phyloP scores from a whole-genome alignment of 2,888 invertebrate genomes.

The Drosophila setosimentum region DNA sequence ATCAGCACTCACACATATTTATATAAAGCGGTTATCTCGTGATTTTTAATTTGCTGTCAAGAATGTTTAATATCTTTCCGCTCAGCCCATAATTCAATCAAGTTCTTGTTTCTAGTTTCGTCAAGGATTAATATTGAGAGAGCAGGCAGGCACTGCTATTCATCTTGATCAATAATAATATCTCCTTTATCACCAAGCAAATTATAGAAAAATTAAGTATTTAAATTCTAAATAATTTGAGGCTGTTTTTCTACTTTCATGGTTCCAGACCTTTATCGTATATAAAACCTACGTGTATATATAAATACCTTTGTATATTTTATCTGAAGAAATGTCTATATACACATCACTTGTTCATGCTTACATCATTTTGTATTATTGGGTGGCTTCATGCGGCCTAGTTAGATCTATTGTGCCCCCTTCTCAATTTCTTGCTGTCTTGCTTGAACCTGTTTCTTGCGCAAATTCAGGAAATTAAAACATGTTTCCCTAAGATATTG shows the following conservation, averaged over 20 bases:
- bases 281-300: accelerated
- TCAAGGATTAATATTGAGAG: neutral
- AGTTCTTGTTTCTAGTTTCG: neutral
- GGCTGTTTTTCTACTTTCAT: neutral
- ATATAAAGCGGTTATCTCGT: too few relatives aligned
- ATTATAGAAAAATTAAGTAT: neutral
- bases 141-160: neutral
- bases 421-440: neutral
- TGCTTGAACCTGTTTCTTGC: neutral
- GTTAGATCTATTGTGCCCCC: neutral
- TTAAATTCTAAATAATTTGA: neutral
- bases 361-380: neutral
- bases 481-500: neutral
- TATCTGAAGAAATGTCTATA: neutral
- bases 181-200: neutral
- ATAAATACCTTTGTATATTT: neutral
- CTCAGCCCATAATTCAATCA: neutral
- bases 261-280: neutral
- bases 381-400: neutral
- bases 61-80: neutral
- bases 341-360: neutral
- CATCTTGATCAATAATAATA: neutral
- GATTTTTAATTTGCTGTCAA: too few relatives aligned
- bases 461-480: neutral
- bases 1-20: too few relatives aligned